phyloP scores from a whole-genome alignment of 1,140 invertebrate species.

The Danaus melanippus region DNA sequence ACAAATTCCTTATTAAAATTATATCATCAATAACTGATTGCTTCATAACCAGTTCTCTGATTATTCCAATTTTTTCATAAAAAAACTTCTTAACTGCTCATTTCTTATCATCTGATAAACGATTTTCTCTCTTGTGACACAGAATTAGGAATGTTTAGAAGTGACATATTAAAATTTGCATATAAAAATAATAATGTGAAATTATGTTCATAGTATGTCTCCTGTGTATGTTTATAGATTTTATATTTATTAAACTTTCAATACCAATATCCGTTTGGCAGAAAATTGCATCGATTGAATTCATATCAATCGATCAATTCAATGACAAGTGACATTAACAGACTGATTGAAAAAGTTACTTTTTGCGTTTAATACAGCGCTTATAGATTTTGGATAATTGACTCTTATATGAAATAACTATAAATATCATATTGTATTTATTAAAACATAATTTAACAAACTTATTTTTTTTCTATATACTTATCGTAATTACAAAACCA shows the following conservation, averaged over 20 bases:
- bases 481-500: too few relatives aligned
- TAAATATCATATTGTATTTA: too few relatives aligned
- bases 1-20: too few relatives aligned
- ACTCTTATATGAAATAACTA: too few relatives aligned
- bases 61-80: conserved; percentile 9
- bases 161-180: background rate
- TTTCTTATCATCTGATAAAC: conserved; percentile 52
- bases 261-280: background rate
- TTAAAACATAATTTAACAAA: too few relatives aligned
- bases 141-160: conserved; percentile 30
- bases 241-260: too few relatives aligned
- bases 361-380: too few relatives aligned
- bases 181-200: background rate
- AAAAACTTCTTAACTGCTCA: conserved; percentile 25
- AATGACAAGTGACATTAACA: conserved; percentile 8
- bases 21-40: too few relatives aligned
- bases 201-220: background rate
- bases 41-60: too few relatives aligned
- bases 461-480: too few relatives aligned
- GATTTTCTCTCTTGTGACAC: conserved; percentile 36
- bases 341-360: background rate
- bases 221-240: too few relatives aligned
- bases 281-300: conserved; percentile 1
- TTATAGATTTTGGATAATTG: too few relatives aligned
- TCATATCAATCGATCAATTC: conserved; percentile 14